phyloP scores from a whole-genome alignment of 2,888 invertebrate genomes.

The Drymonia ruficornis region DNA sequence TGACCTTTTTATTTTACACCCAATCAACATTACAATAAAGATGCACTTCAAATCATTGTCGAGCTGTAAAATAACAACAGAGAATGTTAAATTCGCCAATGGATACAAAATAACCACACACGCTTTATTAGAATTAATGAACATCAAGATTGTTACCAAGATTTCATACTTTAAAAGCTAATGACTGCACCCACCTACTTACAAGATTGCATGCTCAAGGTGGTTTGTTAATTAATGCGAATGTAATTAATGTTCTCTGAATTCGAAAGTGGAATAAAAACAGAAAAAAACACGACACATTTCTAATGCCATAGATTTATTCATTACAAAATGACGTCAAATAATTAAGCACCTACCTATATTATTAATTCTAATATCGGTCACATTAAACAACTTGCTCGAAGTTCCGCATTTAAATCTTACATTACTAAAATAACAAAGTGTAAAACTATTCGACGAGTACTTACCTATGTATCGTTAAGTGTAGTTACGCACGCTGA shows the following conservation, averaged over 20 bases:
- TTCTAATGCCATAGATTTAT: slow-evolving; percentile 6
- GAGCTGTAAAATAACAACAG: too few species aligned
- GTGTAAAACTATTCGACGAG: not conserved
- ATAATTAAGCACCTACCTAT: too few species aligned
- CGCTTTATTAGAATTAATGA: not conserved
- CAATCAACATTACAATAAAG: too few species aligned
- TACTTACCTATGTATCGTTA: too few species aligned
- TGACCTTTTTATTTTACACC: too few species aligned
- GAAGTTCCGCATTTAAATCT: too few species aligned
- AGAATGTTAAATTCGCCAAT: too few species aligned
- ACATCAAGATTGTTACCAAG: not conserved
- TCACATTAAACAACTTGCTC: too few species aligned
- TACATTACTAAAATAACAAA: not conserved
- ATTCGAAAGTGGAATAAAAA: slow-evolving; percentile 29
- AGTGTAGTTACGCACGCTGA: slow-evolving; percentile 32
- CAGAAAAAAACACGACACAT: slow-evolving; percentile 18
- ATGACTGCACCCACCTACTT: slow-evolving; percentile 7
- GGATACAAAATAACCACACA: too few species aligned
- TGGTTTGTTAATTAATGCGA: slow-evolving; percentile 16
- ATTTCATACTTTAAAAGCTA: slow-evolving; percentile 7
- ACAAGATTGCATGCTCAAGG: slow-evolving; percentile 8
- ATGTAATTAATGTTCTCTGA: slow-evolving; percentile 12
- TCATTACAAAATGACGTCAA: too few species aligned
- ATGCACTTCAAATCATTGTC: slow-evolving; percentile 4
- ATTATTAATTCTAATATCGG: too few species aligned